These are phyloP conservation scores for Dipus sagitta DNA, from an alignment of 2,797 vertebrate species.

Conservation along the genomic window DNA sequence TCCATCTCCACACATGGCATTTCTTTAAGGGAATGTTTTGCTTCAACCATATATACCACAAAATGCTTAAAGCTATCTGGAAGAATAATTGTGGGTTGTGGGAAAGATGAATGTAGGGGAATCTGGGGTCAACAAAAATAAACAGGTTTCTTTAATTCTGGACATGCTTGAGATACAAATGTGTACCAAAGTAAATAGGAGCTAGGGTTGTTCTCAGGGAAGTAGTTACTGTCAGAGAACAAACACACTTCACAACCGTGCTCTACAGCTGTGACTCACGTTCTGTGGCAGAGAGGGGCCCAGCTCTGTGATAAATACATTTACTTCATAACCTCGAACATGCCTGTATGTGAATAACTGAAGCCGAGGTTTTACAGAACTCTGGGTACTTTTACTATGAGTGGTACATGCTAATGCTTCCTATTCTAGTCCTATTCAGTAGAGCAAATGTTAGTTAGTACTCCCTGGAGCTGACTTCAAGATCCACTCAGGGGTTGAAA, in stretches of 20 bases:
- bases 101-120: constrained; percentile 19
- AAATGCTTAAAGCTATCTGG: background rate
- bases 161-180: background rate
- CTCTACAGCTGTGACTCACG: background rate
- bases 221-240: background rate
- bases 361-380: constrained; percentile 50
- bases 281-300: background rate
- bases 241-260: background rate
- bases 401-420: constrained; percentile 47
- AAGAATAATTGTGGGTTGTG: constrained; percentile 9
- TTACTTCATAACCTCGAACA: background rate
- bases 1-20: background rate
- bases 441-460: background rate
- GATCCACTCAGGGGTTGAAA: constrained; percentile 15
- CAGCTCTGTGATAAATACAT: background rate
- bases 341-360: constrained; percentile 5
- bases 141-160: constrained; percentile 27
- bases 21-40: constrained; percentile 39
- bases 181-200: background rate
- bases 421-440: constrained; percentile 47
- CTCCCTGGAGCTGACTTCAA: constrained; percentile 29
- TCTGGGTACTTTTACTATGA: constrained; percentile 28
- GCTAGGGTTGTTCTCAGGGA: background rate
- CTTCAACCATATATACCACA: background rate
- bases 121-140: constrained; percentile 28